Conservation (phyloP, 2,113 vertebrate species). For the Sigmodon hispidus region DNA sequence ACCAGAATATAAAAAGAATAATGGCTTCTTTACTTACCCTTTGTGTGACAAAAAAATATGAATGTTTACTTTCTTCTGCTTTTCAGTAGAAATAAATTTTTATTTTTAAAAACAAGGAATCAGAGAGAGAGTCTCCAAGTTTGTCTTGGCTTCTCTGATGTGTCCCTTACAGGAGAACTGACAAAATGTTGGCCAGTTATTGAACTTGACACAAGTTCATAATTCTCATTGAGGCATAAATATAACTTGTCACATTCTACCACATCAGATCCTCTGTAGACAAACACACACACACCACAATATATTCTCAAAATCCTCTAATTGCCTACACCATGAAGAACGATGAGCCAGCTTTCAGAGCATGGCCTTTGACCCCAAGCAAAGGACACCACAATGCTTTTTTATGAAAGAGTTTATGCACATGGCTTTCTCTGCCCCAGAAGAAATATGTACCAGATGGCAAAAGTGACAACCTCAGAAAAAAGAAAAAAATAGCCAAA, state of each 20-base stretch:
- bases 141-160: constrained; percentile 57
- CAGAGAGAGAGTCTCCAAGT: constrained; percentile 38
- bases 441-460: constrained; percentile 66
- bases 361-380: constrained; percentile 43
- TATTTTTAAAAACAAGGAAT: constrained; percentile 27
- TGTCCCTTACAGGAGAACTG: constrained; percentile 45
- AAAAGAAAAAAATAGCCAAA: constrained; percentile 45
- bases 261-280: constrained; percentile 34
- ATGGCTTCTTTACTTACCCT: constrained; percentile 10
- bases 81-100: constrained; percentile 54
- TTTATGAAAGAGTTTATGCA: constrained; percentile 43
- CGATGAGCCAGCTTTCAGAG: constrained; percentile 54
- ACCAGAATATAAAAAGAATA: constrained; percentile 23
- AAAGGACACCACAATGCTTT: constrained; percentile 49
- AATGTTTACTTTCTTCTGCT: constrained; percentile 51
- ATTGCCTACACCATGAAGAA: constrained; percentile 51
- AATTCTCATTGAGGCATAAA: constrained; percentile 59
- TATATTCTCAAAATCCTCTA: not conserved
- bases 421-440: constrained; percentile 13
- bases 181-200: constrained; percentile 5
- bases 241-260: constrained; percentile 18
- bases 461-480: constrained; percentile 56
- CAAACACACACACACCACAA: constrained; percentile 32
- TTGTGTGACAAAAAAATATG: constrained; percentile 20
- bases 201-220: constrained; percentile 51